Evolutionary conservation across 1,140 invertebrate species (phyloP).

Genomic region (Pantala flavescens): DNA sequence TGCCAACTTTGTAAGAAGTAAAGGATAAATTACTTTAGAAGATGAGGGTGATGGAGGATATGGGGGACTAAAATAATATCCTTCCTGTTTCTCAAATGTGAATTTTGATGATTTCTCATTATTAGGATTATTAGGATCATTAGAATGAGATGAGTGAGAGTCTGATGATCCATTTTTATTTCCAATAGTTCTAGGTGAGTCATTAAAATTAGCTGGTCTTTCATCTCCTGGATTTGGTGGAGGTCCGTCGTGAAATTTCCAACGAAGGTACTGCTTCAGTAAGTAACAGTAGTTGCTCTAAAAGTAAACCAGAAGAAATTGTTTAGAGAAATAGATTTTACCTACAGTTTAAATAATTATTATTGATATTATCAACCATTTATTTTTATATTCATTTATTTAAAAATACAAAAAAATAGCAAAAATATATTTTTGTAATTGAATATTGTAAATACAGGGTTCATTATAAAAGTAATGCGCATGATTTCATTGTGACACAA

Average conservation of each 20-base stretch:
- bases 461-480: too few species aligned
- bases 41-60: neutral
- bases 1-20: neutral
- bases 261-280: neutral
- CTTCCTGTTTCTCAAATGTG: neutral
- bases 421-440: too few species aligned
- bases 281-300: neutral
- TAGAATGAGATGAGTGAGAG: neutral
- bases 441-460: too few species aligned
- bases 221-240: neutral
- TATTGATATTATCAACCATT: too few species aligned
- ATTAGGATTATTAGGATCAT: neutral
- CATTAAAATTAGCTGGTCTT: neutral
- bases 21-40: neutral
- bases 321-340: too few species aligned
- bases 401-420: too few species aligned
- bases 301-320: too few species aligned
- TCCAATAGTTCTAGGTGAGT: too few species aligned
- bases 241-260: neutral
- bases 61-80: neutral
- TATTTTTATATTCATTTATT: too few species aligned
- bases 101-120: neutral
- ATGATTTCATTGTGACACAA: too few species aligned
- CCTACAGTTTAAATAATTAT: too few species aligned
- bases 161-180: neutral